Conservation (phyloP, 2,888 invertebrate genomes). For the Caenorhabditis angaria region DNA sequence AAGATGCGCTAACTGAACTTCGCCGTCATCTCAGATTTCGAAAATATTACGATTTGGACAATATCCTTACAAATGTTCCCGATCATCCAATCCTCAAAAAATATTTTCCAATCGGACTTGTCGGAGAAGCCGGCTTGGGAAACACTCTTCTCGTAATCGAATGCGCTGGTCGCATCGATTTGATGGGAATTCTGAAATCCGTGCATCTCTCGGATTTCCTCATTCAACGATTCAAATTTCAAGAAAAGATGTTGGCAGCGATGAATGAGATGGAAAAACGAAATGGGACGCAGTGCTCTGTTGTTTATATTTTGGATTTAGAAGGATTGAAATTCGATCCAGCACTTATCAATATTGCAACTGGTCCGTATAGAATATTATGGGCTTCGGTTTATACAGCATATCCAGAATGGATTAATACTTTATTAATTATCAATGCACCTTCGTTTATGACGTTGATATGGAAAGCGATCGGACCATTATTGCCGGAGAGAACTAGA, state of each 20-base stretch:
- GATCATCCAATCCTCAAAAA: constrained; percentile 57
- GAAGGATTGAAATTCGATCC: constrained; percentile 64
- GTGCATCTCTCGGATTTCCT: constrained; percentile 60
- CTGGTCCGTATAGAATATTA: constrained; percentile 63
- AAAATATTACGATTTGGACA: constrained; percentile 54
- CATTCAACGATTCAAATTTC: constrained; percentile 56
- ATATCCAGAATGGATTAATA: constrained; percentile 64
- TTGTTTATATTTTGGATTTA: constrained; percentile 62
- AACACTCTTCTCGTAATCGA: constrained; percentile 61
- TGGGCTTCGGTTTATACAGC: constrained; percentile 64
- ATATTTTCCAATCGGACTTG: constrained; percentile 62
- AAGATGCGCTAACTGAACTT: constrained; percentile 52
- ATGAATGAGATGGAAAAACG: constrained; percentile 60
- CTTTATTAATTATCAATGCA: constrained; percentile 59
- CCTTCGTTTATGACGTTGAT: constrained; percentile 61
- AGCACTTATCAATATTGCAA: constrained; percentile 56
- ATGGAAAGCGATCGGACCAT: constrained; percentile 63
- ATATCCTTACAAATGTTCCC: constrained; percentile 41
- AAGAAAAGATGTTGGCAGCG: constrained; percentile 56
- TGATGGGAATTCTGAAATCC: constrained; percentile 61
- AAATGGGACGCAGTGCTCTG: constrained; percentile 52
- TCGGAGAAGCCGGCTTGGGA: constrained; percentile 57
- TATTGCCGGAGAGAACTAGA: constrained; percentile 63
- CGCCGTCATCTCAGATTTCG: constrained; percentile 58
- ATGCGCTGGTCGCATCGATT: constrained; percentile 63